phyloP scores from a whole-genome alignment of 2,113 vertebrate genomes.

The Physeter macrocephalus region DNA sequence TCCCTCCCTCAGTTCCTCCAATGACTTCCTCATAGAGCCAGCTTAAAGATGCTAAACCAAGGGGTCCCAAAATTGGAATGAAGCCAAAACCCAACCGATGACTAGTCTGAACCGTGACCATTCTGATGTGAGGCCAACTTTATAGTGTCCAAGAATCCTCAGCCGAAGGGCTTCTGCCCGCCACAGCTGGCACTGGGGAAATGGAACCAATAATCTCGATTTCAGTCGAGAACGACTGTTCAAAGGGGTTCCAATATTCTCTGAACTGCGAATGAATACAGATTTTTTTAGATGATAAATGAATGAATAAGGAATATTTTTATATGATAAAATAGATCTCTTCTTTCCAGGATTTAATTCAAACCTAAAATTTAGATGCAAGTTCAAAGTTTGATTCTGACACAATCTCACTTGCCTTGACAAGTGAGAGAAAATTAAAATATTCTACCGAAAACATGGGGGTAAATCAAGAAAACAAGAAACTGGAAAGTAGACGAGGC shows the following conservation, averaged over 20 bases:
- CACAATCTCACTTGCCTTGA: neutral
- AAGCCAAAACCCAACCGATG: neutral
- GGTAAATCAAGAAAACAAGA: neutral
- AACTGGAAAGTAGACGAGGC: neutral
- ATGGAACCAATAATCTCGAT: neutral
- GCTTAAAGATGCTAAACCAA: neutral
- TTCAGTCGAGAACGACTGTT: neutral
- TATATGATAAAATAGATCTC: neutral
- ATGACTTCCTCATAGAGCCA: neutral
- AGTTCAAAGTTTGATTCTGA: conserved; percentile 19
- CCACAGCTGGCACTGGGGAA: neutral
- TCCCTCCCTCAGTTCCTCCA: neutral
- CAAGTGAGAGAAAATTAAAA: neutral
- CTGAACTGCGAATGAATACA: neutral
- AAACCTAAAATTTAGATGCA: neutral
- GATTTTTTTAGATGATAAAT: neutral
- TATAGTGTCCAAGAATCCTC: neutral
- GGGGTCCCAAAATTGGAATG: neutral
- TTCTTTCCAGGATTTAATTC: neutral
- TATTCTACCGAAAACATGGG: neutral
- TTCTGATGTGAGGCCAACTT: neutral
- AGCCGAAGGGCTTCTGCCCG: neutral
- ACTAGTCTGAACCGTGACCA: neutral
- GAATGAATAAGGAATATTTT: neutral
- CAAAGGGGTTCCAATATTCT: neutral